A percentile compares a stretch with the other conserved stretches of the same genome.
phyloP scores from a whole-genome alignment of 64 coral and sea anemone species.

The Montipora cactus region DNA sequence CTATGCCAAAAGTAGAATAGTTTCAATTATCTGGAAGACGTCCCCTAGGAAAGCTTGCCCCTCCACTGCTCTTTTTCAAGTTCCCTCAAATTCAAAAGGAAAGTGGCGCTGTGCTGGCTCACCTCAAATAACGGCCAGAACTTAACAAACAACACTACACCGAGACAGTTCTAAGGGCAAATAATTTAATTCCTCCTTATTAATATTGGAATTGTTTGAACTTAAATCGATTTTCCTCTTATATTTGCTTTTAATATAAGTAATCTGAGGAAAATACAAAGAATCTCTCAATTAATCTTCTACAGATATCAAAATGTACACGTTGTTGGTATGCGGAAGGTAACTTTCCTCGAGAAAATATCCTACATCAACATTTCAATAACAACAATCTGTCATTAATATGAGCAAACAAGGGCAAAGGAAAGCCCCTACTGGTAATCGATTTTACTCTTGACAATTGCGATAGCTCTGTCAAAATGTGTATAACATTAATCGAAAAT shows the following conservation, averaged over 20 bases:
- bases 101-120: no score
- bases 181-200: constrained; percentile 85
- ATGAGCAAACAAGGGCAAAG: background rate
- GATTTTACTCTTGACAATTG: background rate
- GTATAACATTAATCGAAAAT: no score
- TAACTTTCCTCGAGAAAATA: constrained; percentile 20
- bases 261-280: constrained; percentile 80
- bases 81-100: no score
- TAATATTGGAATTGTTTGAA: constrained; percentile 64
- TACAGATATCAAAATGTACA: constrained; percentile 81
- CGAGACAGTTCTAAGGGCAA: background rate
- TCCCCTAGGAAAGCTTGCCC: no score
- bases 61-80: no score
- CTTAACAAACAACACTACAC: background rate
- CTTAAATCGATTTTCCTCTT: constrained; percentile 60
- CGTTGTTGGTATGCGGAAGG: constrained; percentile 11
- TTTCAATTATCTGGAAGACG: no score
- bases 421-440: background rate
- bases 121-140: background rate
- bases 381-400: constrained; percentile 6
- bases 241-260: constrained; percentile 30
- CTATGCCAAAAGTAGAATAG: no score
- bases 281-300: constrained; percentile 68
- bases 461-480: background rate
- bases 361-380: constrained; percentile 34